Evolutionary conservation across 2,113 vertebrate species (phyloP).

Genomic region (Hoplias malabaricus): DNA sequence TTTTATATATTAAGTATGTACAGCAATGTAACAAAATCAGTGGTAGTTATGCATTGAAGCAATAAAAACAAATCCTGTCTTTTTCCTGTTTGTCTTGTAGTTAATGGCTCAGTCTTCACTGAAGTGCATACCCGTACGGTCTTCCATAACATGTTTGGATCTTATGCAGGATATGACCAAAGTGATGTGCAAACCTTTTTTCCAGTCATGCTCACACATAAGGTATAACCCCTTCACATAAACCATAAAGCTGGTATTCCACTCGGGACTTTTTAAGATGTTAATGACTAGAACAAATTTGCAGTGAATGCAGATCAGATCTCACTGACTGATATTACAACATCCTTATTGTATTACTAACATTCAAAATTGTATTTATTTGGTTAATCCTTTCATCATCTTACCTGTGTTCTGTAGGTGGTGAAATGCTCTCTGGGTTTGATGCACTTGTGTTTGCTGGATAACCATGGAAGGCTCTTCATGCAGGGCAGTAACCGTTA

Average conservation of each 20-base stretch:
- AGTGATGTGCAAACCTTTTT: conserved; percentile 64
- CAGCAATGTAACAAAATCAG: too few species aligned
- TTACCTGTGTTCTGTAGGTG: conserved; percentile 50
- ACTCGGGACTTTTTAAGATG: too few species aligned
- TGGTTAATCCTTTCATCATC: background rate
- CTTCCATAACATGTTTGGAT: conserved; percentile 74
- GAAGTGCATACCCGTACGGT: conserved; percentile 70
- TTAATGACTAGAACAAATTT: too few species aligned
- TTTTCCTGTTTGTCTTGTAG: conserved; percentile 46
- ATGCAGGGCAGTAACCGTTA: conserved; percentile 76
- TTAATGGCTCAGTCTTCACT: conserved; percentile 66
- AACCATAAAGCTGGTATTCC: too few species aligned
- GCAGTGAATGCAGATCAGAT: background rate
- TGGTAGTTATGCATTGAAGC: too few species aligned
- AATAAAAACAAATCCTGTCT: too few species aligned
- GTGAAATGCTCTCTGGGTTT: conserved; percentile 69
- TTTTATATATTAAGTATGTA: too few species aligned
- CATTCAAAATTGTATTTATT: too few species aligned
- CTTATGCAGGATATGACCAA: conserved; percentile 66
- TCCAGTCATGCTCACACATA: conserved; percentile 65
- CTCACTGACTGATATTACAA: background rate
- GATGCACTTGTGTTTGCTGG: conserved; percentile 70
- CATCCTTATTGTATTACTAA: too few species aligned
- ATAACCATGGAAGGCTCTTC: conserved; percentile 71
- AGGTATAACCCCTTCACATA: conserved; percentile 56